Evolutionary conservation across 2,797 vertebrate genomes (phyloP).

Genomic region (Urophycis tenuis): DNA sequence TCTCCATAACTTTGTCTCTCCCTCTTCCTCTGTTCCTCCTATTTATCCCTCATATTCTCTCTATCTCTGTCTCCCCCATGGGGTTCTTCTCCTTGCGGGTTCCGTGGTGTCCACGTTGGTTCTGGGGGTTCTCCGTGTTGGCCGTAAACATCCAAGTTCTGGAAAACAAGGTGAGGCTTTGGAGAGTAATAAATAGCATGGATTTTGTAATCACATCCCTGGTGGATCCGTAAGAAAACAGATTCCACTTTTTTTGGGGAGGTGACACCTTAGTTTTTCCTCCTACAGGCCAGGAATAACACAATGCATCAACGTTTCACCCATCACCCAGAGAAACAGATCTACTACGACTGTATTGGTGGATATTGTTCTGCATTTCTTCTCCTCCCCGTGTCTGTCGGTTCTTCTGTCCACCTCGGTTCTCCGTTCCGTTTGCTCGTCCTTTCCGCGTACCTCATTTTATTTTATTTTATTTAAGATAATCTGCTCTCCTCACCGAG

Average conservation of each 20-base stretch:
- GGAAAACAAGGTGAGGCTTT: conserved; percentile 36
- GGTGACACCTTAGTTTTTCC: no score
- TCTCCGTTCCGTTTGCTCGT: neutral
- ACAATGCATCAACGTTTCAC: no score
- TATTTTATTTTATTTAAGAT: neutral
- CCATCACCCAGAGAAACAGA: no score
- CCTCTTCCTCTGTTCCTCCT: no score
- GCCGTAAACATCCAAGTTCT: conserved; percentile 23
- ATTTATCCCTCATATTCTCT: no score
- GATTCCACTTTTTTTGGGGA: conserved; percentile 29
- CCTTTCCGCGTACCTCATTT: neutral
- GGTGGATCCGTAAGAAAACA: conserved; percentile 37
- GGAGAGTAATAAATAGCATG: conserved; percentile 39
- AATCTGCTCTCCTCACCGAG: neutral
- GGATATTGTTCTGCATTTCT: neutral
- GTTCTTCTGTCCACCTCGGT: neutral
- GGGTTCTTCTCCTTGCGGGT: no score
- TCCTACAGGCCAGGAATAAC: no score
- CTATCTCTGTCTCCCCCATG: no score
- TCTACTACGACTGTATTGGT: neutral
- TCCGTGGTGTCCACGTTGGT: no score
- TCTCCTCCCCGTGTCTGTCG: neutral
- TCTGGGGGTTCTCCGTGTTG: neutral
- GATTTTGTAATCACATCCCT: conserved; percentile 36
- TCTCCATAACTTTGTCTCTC: no score